phyloP scores from a whole-genome alignment of 1,140 invertebrate genomes.

The Meloidogyne chitwoodi region DNA sequence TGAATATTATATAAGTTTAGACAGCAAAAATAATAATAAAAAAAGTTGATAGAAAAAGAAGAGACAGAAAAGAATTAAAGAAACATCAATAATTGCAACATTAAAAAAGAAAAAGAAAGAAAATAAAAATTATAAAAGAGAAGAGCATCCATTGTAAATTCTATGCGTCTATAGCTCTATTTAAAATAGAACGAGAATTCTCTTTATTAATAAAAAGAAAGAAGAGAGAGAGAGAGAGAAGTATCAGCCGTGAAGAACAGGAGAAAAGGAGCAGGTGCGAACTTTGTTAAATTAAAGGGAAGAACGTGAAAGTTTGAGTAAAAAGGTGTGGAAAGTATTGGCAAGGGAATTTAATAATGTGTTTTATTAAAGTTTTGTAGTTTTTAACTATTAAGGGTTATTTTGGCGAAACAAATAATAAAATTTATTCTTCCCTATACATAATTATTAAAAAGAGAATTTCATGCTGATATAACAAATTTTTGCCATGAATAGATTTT shows the following conservation, averaged over 20 bases:
- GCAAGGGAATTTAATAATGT: background rate
- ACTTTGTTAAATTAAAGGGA: background rate
- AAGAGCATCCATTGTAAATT: too few relatives aligned
- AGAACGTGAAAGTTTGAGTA: background rate
- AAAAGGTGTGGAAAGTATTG: background rate
- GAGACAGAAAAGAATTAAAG: background rate
- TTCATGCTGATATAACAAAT: too few relatives aligned
- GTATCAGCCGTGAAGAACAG: background rate
- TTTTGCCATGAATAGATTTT: too few relatives aligned
- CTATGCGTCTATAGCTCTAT: background rate
- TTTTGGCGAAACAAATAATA: background rate
- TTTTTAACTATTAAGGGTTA: background rate
- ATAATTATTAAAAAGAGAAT: too few relatives aligned
- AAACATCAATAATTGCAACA: background rate
- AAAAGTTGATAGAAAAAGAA: background rate
- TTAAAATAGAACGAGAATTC: background rate
- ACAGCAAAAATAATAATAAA: background rate
- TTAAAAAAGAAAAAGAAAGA: background rate
- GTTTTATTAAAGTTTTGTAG: background rate
- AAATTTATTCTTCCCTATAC: too few relatives aligned
- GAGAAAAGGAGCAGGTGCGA: background rate
- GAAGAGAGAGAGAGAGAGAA: background rate
- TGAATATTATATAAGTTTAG: background rate
- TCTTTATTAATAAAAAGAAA: background rate
- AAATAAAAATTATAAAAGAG: too few relatives aligned